phyloP scores from a whole-genome alignment of 2,888 invertebrate genomes.

The Drosophila nr. perissopoda region DNA sequence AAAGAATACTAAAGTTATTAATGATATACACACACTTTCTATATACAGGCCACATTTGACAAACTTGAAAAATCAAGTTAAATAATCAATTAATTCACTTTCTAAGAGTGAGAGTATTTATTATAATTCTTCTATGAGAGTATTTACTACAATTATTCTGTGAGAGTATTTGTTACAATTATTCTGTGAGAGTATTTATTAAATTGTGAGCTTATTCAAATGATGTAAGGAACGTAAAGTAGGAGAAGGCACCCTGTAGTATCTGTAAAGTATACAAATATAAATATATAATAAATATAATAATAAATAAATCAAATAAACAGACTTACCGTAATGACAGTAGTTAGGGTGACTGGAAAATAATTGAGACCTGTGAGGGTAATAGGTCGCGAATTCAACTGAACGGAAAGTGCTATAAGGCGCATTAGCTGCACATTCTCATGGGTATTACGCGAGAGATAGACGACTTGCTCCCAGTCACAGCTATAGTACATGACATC shows the following conservation, averaged over 20 bases:
- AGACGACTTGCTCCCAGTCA: slow-evolving; percentile 70
- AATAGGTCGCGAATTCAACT: slow-evolving; percentile 64
- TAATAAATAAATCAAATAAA: neutral
- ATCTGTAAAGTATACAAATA: slow-evolving; percentile 47
- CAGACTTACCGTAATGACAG: slow-evolving; percentile 63
- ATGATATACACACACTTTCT: too few species aligned
- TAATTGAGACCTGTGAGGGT: slow-evolving; percentile 69
- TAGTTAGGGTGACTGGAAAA: slow-evolving; percentile 62
- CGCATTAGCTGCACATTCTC: slow-evolving; percentile 72
- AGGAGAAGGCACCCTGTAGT: slow-evolving; percentile 72
- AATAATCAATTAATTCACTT: neutral
- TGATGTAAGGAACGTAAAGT: slow-evolving; percentile 74
- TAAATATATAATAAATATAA: neutral
- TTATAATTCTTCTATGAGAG: too few species aligned
- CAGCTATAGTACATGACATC: slow-evolving; percentile 71
- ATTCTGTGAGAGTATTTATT: neutral
- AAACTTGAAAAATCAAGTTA: neutral
- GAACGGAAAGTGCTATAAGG: slow-evolving; percentile 59
- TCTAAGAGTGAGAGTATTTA: neutral
- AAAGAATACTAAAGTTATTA: neutral
- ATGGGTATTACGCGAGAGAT: slow-evolving; percentile 46
- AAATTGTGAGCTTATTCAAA: slow-evolving; percentile 37
- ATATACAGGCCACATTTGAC: neutral
- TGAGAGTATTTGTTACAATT: too few species aligned
- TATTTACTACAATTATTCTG: too few species aligned